Conservation (phyloP, 2,797 vertebrate species). For the Fistularia commersonii region DNA sequence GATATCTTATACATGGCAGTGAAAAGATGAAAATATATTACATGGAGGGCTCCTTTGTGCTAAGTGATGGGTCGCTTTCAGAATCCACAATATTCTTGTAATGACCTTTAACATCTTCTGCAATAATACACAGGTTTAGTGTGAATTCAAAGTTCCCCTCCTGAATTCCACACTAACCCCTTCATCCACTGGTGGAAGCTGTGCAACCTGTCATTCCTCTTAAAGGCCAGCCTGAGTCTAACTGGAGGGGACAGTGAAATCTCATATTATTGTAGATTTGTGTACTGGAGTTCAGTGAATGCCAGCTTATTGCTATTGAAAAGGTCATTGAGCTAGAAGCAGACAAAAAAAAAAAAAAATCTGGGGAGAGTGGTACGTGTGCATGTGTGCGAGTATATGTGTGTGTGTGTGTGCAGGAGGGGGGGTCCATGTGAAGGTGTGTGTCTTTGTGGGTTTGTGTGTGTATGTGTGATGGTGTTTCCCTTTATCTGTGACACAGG, state of each 20-base stretch:
- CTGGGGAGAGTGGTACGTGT: conserved; percentile 22
- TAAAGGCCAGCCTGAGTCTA: conserved; percentile 45
- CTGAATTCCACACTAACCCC: conserved; percentile 15
- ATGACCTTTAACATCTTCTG: background rate
- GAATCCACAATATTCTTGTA: no score
- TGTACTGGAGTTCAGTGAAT: conserved; percentile 57
- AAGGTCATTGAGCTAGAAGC: conserved; percentile 60
- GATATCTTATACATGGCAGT: no score
- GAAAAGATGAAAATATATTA: no score
- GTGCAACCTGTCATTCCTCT: conserved; percentile 30
- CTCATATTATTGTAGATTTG: conserved; percentile 56
- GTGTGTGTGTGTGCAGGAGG: background rate
- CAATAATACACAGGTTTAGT: background rate
- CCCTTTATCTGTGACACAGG: conserved; percentile 40
- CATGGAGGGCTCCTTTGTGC: no score
- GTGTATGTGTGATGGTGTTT: conserved; percentile 20
- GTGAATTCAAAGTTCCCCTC: conserved; percentile 2
- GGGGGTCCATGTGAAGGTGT: no score
- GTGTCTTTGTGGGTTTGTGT: background rate
- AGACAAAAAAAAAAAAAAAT: conserved; percentile 44
- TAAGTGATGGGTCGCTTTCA: no score
- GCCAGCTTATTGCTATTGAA: conserved; percentile 66
- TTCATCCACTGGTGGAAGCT: conserved; percentile 10
- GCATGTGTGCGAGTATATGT: conserved; percentile 3
- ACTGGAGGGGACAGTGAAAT: conserved; percentile 57